Evolutionary conservation across 35 echinoderm and acorn worm species (phyloP), one percentile per base, ranked within the genome.

Genomic region (Eucidaris tribuloides): DNA sequence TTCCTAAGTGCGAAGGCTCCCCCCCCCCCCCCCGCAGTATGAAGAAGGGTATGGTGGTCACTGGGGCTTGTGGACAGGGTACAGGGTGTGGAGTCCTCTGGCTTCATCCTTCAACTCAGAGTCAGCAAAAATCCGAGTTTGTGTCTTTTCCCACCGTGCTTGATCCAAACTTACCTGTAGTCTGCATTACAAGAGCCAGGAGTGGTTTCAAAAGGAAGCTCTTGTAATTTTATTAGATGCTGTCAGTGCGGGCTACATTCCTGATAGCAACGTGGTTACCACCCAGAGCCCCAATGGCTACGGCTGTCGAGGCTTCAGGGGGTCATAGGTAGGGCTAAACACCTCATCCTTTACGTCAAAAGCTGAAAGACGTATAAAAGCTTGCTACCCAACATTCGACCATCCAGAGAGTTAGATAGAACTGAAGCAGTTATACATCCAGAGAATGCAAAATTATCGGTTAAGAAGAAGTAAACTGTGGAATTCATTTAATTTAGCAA

Each of bases 81-180:
- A 34, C 63, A 68, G 63, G 63, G 25, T 3, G 63, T 1, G 36
- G 63, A 18, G 5, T 3, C 25, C 36, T 2, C 3, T 18, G 36
- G 63, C 36, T 24, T 30, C 22, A 68, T 4, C 5, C 24, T 17
- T 2, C 63, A 68, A 30, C 63, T 68, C 63, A 33, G 63, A 4
- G 5, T 68, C 63, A 34, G 25, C 63, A 33, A 25, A 68, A 32
- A 33, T 68, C 63, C 36, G 63, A 68, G n/a, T 34, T 25, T 68
- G 63, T 68, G 63, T 68, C 63, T 34, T 68, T 68, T 68, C 18
- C 63, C 19, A 33, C 63, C 28, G n/a, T 32, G 63, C 34, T 68
- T 34, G 30, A 68, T 68, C 63, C 34, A 68, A 5, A 68, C 63
- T 32, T 32, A 5, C 31, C 36, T 9, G 30, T 58, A 58, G 20